Evolutionary conservation across 2,113 vertebrate species (phyloP), one percentile per base, ranked within the genome.

Genomic region (Protobothrops flavoviridis): DNA sequence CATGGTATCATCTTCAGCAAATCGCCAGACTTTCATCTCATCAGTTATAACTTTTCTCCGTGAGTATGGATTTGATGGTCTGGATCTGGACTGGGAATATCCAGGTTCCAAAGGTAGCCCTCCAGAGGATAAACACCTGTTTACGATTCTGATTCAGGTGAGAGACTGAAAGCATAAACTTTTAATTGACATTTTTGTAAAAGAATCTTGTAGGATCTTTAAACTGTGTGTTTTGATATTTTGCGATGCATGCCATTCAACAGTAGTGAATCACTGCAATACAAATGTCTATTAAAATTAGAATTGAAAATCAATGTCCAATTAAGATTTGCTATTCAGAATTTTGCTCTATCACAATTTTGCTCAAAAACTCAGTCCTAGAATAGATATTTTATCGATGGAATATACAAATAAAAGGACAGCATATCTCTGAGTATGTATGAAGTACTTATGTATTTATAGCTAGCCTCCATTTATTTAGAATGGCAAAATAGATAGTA

Each of bases 11-110:
- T 93, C 89, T 39, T 3, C 96, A 89, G 95, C 91, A 88, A 98
- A 93, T 91, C 96, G 96, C 39, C 97, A 97, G 95, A 96, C 93
- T 87, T 98, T 98, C 96, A 97, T 96, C 93, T 94, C 50, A 89
- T 97, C 96, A 13, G 96, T 95, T 85, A 96, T 97, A 61, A 64
- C n/a, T 4, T 97, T 97, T 94, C 96, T 98, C 86, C 95, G 95
- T 45, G 94, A 96, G 85, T 91, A 98, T 21, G 29, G 94, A 52
- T 98, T 98, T 96, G 97, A 98, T 56, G 97, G 97, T 93, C 94
- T 97, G 94, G 97, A 97, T 92, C 93, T 98, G 0, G 97, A 98
- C 91, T 98, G 97, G 97, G 98, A 98, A 93, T 97, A 97, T 91
- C 97, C 97, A 8, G 96, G 95, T 61, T 96, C 96, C 91, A 93